Percentiles rank a stretch among this genome's conserved stretches.
phyloP scores from a whole-genome alignment of 2,888 invertebrate species.

The Caenorhabditis afra region DNA sequence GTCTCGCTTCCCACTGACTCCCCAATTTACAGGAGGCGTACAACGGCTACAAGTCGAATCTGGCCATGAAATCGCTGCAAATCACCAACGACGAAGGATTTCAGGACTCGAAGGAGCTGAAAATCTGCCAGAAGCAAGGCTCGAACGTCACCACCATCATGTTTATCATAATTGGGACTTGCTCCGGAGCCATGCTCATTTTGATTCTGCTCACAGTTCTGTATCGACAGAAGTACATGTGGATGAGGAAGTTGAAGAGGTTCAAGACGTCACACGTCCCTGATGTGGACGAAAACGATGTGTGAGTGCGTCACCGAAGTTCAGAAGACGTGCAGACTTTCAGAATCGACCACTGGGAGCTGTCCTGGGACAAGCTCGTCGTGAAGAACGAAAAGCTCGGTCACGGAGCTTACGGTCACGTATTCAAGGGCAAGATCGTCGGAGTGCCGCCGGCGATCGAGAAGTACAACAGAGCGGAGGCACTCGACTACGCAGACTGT shows the following conservation, averaged over 20 bases:
- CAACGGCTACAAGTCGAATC: conserved; percentile 52
- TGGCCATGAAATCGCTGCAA: conserved; percentile 54
- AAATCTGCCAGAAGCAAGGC: conserved; percentile 26
- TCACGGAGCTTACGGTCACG: conserved; percentile 76
- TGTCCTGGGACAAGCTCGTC: conserved; percentile 74
- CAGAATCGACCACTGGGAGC: conserved; percentile 76
- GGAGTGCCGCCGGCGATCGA: conserved; percentile 75
- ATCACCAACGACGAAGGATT: conserved; percentile 39
- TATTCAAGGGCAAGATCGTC: conserved; percentile 73
- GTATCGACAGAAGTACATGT: conserved; percentile 74
- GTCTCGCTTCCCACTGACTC: not conserved
- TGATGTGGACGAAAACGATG: conserved; percentile 60
- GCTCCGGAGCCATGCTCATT: conserved; percentile 71
- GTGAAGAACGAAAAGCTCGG: conserved; percentile 76
- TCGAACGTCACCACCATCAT: conserved; percentile 67
- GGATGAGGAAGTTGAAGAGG: conserved; percentile 72
- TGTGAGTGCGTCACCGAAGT: conserved; percentile 45
- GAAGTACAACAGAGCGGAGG: conserved; percentile 67
- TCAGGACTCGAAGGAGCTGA: conserved; percentile 31
- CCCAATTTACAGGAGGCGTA: conserved; percentile 45
- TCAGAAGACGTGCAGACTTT: no score
- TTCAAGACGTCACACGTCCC: conserved; percentile 63
- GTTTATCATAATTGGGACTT: conserved; percentile 74
- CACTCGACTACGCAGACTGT: conserved; percentile 57
- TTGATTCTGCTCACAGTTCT: conserved; percentile 72